These are phyloP conservation scores for Actinia equina DNA, from an alignment of 64 coral and sea anemone species.

Conservation along the genomic window DNA sequence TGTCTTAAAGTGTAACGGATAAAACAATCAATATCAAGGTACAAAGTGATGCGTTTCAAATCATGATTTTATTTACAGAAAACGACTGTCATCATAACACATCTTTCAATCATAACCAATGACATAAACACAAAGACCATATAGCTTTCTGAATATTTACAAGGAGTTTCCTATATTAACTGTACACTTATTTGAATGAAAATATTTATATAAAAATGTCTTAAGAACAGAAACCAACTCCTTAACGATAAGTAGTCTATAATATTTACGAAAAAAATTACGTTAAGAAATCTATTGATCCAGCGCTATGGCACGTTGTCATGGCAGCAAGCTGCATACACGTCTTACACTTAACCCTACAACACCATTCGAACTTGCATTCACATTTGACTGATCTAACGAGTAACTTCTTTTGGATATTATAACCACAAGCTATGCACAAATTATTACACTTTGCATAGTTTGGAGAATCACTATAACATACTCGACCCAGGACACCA, in stretches of 20 bases:
- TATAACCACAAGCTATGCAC: slow-evolving; percentile 25
- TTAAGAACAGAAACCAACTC: background rate
- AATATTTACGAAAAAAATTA: background rate
- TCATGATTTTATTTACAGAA: no score
- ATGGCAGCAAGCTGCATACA: slow-evolving; percentile 21
- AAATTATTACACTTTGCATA: slow-evolving; percentile 7
- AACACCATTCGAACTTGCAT: slow-evolving; percentile 62
- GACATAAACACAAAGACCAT: no score
- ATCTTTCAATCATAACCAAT: no score
- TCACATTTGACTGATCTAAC: slow-evolving; percentile 6
- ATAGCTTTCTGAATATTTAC: no score
- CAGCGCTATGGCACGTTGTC: slow-evolving; percentile 24
- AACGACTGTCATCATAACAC: no score
- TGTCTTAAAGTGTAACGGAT: no score
- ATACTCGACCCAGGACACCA: slow-evolving; percentile 54
- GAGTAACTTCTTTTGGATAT: background rate
- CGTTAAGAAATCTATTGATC: background rate
- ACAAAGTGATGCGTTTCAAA: no score
- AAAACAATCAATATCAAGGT: no score
- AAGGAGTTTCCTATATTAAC: no score
- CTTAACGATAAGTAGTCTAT: background rate
- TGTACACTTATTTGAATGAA: no score
- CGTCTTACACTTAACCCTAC: slow-evolving; percentile 42
- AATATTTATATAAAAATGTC: background rate
- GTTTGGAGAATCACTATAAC: slow-evolving; percentile 22